These are phyloP conservation scores for Crossocerus cetratus DNA, from an alignment of 2,888 invertebrate genomes.

Conservation along the genomic window DNA sequence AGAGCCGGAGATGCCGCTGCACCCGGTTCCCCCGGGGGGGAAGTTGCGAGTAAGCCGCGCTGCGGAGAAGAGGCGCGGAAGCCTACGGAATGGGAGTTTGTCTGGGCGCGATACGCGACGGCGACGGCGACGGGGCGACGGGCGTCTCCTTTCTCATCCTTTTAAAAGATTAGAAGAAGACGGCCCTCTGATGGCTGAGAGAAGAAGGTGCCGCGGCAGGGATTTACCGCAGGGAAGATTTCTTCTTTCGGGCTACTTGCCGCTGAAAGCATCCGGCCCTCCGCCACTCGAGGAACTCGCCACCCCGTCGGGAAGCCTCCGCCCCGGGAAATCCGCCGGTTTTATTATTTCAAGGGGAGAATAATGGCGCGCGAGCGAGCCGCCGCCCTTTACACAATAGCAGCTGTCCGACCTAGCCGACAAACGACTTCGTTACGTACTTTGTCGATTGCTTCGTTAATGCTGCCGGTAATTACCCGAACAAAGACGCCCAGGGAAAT, in stretches of 20 bases:
- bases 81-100: conserved; percentile 9
- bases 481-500: conserved; percentile 4
- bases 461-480: conserved; percentile 15
- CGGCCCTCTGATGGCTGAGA: conserved; percentile 9
- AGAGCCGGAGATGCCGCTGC: too few relatives aligned
- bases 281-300: background rate
- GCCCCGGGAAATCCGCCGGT: conserved; percentile 40
- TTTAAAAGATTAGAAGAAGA: conserved; percentile 60
- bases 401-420: conserved; percentile 4
- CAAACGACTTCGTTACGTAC: conserved; percentile 30
- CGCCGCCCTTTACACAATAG: background rate
- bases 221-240: conserved; percentile 50
- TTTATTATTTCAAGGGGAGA: conserved; percentile 53
- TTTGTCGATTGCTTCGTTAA: conserved; percentile 32
- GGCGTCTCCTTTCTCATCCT: conserved; percentile 52
- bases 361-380: conserved; percentile 31
- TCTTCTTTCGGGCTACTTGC: conserved; percentile 34
- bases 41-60: too few relatives aligned
- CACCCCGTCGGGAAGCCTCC: conserved; percentile 13
- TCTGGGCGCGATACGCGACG: background rate
- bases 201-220: conserved; percentile 32
- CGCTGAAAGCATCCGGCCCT: conserved; percentile 17
- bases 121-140: background rate
- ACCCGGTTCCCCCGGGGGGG: too few relatives aligned
- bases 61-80: too few relatives aligned